These are phyloP conservation scores for Cyanoramphus novaezelandiae DNA, from an alignment of 2,113 vertebrate species.

Conservation along the genomic window DNA sequence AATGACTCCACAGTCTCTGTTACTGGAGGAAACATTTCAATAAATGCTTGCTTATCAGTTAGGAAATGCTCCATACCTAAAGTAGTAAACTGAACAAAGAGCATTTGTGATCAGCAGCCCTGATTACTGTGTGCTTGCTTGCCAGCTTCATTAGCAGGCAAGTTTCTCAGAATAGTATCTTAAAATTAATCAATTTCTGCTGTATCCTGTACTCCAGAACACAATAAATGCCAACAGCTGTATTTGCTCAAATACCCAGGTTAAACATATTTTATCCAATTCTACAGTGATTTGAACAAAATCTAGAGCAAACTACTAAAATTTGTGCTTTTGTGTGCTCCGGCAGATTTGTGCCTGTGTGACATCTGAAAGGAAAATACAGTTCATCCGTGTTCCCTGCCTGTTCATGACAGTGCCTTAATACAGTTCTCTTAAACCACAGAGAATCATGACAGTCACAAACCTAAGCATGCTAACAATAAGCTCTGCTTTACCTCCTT, in stretches of 20 bases:
- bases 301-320: neutral
- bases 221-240: neutral
- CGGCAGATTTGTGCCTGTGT: neutral
- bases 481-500: neutral
- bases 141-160: neutral
- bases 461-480: neutral
- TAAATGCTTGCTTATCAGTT: neutral
- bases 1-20: neutral
- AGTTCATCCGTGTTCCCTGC: neutral
- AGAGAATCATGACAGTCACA: neutral
- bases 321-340: neutral
- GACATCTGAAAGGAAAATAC: neutral
- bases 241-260: neutral
- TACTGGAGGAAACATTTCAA: neutral
- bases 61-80: neutral
- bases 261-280: neutral
- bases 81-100: neutral
- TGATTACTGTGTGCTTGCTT: neutral
- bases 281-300: neutral
- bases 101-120: neutral
- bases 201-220: neutral
- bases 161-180: neutral
- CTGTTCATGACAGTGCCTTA: neutral
- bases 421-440: neutral
- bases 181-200: neutral